A percentile compares a stretch with the other conserved stretches of the same genome.
phyloP scores from a whole-genome alignment of 2,797 vertebrate species.

The Rhincodon typus region DNA sequence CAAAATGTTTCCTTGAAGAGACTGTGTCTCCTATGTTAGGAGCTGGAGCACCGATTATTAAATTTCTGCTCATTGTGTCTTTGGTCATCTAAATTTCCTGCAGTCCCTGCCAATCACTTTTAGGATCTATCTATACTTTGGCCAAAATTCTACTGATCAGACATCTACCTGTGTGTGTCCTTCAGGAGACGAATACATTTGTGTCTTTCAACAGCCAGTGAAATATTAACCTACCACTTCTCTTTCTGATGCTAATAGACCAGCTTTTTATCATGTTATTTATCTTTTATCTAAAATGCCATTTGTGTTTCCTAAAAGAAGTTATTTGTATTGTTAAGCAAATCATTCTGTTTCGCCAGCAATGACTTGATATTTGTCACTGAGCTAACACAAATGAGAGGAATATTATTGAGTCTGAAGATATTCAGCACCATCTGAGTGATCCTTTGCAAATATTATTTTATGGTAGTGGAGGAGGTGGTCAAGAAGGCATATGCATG shows the following conservation, averaged over 20 bases:
- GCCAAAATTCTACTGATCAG: not conserved
- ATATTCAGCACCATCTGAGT: too few relatives aligned
- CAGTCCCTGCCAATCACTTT: not conserved
- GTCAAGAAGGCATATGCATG: too few relatives aligned
- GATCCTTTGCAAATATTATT: too few relatives aligned
- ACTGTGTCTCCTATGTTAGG: not conserved
- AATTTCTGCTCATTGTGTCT: not conserved
- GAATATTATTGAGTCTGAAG: too few relatives aligned
- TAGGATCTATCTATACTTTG: not conserved
- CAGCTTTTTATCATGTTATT: not conserved
- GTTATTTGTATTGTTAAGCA: not conserved
- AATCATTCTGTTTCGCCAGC: too few relatives aligned
- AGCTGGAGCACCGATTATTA: not conserved
- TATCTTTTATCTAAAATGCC: not conserved
- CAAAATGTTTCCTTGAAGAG: not conserved
- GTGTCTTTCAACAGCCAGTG: not conserved
- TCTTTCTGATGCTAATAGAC: not conserved
- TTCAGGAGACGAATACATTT: not conserved
- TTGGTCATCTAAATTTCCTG: not conserved
- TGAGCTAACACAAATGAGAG: too few relatives aligned
- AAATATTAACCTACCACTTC: not conserved
- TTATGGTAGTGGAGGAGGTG: too few relatives aligned
- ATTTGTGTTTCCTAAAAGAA: not conserved
- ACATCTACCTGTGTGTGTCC: not conserved
- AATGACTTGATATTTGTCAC: too few relatives aligned